These are phyloP conservation scores for Myotis myotis DNA, from an alignment of 2,797 vertebrate species.

Conservation along the genomic window DNA sequence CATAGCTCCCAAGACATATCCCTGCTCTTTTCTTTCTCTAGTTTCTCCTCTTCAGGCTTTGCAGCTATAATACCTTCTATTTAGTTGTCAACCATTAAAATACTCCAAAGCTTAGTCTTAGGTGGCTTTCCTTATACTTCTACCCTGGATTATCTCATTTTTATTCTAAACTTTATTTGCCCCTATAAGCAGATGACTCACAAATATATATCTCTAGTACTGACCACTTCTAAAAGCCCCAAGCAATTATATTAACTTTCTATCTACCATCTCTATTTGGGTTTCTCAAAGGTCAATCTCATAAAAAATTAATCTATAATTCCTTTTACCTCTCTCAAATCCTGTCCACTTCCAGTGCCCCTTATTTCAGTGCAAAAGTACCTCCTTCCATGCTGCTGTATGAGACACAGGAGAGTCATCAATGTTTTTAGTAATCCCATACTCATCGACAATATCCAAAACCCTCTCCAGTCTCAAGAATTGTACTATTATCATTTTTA, in stretches of 20 bases:
- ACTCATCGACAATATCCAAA: neutral
- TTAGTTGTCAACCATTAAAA: too few species aligned
- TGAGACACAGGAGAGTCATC: neutral
- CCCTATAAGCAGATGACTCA: neutral
- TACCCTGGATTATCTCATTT: neutral
- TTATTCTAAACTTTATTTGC: neutral
- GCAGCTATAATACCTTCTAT: neutral
- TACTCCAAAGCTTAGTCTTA: neutral
- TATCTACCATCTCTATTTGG: neutral
- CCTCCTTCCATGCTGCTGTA: neutral
- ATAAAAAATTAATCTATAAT: neutral
- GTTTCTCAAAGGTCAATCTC: neutral
- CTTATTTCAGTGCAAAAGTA: neutral
- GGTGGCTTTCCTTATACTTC: neutral
- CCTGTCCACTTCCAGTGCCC: neutral
- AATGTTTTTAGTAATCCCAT: neutral
- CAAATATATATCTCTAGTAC: neutral
- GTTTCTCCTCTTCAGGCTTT: neutral
- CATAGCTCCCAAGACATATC: neutral
- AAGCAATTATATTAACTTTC: neutral
- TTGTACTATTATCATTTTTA: neutral
- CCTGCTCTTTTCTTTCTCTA: neutral
- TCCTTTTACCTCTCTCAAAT: neutral
- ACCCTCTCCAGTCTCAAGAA: neutral
- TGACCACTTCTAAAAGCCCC: neutral